phyloP scores from a whole-genome alignment of 2,888 invertebrate genomes.

The Herminia tarsipennalis region DNA sequence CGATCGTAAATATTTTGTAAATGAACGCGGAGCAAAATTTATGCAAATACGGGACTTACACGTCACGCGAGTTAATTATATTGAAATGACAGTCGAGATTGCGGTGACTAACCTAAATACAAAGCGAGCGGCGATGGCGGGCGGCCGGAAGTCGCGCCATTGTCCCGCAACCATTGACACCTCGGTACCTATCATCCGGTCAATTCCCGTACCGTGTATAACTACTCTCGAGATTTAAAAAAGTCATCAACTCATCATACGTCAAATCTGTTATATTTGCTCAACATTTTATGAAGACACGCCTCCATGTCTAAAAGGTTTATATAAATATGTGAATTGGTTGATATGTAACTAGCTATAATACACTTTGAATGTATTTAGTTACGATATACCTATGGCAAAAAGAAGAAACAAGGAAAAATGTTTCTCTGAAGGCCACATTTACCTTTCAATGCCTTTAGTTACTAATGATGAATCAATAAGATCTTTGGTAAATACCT shows the following conservation, averaged over 20 bases:
- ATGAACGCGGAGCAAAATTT: slow-evolving; percentile 47
- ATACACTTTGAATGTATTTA: not conserved
- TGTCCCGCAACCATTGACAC: slow-evolving; percentile 84
- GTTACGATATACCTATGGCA: not conserved
- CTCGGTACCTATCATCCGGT: slow-evolving; percentile 78
- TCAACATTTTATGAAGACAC: slow-evolving; percentile 20
- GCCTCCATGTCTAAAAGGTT: slow-evolving; percentile 1
- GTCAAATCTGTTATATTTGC: slow-evolving; percentile 14
- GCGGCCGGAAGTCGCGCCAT: slow-evolving; percentile 78
- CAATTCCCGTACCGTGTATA: slow-evolving; percentile 65
- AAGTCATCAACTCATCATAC: slow-evolving; percentile 25
- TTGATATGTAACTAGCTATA: not conserved
- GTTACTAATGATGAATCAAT: too few species aligned
- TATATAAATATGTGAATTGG: slow-evolving; percentile 4
- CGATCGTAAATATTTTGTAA: slow-evolving; percentile 21
- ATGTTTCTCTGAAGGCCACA: too few species aligned
- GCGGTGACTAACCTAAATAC: slow-evolving; percentile 85
- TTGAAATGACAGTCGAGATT: slow-evolving; percentile 78
- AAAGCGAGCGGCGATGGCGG: slow-evolving; percentile 71
- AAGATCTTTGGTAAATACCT: too few species aligned
- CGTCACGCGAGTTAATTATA: slow-evolving; percentile 76
- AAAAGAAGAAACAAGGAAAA: not conserved
- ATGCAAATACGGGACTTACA: slow-evolving; percentile 65
- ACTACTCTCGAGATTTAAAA: slow-evolving; percentile 28
- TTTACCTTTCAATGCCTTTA: too few species aligned